These are phyloP conservation scores for Lepidochitona cinerea DNA, from an alignment of 2,888 invertebrate species.

Conservation along the genomic window DNA sequence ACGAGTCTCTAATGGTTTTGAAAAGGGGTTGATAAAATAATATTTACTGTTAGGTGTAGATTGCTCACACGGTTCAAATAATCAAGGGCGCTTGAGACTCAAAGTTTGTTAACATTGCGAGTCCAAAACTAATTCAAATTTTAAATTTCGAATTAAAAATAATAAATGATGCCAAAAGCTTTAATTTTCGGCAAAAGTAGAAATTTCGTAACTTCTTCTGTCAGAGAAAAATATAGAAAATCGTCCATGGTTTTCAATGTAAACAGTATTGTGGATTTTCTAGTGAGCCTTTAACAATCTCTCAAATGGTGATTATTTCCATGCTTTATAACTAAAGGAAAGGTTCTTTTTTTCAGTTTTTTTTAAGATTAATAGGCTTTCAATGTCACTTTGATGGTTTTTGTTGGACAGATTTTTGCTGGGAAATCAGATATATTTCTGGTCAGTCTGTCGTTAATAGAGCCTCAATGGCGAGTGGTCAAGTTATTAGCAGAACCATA, in stretches of 20 bases:
- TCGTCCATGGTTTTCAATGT: too few relatives aligned
- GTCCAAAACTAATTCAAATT: not conserved
- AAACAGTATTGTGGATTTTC: not conserved
- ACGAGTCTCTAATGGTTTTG: too few relatives aligned
- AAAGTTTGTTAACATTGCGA: not conserved
- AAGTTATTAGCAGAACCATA: not conserved
- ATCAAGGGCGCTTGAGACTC: not conserved
- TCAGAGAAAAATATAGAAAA: too few relatives aligned
- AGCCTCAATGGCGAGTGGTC: not conserved
- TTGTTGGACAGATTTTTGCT: too few relatives aligned
- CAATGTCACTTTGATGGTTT: too few relatives aligned
- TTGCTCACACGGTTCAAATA: not conserved
- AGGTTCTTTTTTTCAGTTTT: not conserved
- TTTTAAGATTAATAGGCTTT: not conserved
- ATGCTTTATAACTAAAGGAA: too few relatives aligned
- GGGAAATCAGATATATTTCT: not conserved
- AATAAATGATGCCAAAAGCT: too few relatives aligned
- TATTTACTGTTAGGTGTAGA: not conserved
- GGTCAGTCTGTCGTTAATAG: not conserved
- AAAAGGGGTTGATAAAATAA: not conserved
- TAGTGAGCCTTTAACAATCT: not conserved
- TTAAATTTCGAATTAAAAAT: too few relatives aligned
- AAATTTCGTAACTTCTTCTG: too few relatives aligned
- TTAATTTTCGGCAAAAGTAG: too few relatives aligned
- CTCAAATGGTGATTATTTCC: not conserved